Percentiles rank a stretch among this genome's conserved stretches.
phyloP scores from a whole-genome alignment of 2,888 invertebrate species.

The Athalia circularis region DNA sequence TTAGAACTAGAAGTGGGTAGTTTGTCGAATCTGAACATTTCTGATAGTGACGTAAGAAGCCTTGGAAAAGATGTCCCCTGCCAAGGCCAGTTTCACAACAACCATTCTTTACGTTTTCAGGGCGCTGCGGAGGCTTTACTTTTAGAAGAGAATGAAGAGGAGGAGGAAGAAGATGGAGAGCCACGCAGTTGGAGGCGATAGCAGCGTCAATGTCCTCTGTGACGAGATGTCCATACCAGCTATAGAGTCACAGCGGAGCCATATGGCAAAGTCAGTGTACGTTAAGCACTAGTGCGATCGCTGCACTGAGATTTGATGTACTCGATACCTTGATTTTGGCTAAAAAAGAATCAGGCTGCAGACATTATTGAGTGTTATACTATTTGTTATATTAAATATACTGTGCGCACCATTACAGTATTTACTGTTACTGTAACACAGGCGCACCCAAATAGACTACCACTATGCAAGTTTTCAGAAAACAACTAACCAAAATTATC shows the following conservation, averaged over 20 bases:
- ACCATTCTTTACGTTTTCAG: constrained; percentile 53
- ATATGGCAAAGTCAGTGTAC: constrained; percentile 56
- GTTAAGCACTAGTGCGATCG: constrained; percentile 58
- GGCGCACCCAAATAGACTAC: constrained; percentile 59
- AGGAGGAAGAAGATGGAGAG: constrained; percentile 89
- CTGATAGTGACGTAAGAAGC: constrained; percentile 64
- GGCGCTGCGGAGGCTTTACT: constrained; percentile 79
- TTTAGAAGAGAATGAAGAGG: constrained; percentile 89
- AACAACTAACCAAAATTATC: constrained; percentile 68
- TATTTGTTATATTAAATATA: constrained; percentile 67
- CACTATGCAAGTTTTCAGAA: constrained; percentile 63
- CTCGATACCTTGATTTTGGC: constrained; percentile 58
- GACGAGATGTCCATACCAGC: constrained; percentile 61
- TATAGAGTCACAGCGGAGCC: constrained; percentile 57
- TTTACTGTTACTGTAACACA: constrained; percentile 49
- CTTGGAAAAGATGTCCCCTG: too few species aligned
- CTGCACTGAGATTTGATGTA: constrained; percentile 61
- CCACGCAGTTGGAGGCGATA: constrained; percentile 94
- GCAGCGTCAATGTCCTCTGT: constrained; percentile 70
- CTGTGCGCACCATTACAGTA: constrained; percentile 52
- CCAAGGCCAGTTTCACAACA: too few species aligned
- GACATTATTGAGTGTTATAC: constrained; percentile 68
- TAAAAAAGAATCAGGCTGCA: constrained; percentile 55
- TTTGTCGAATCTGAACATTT: constrained; percentile 39
- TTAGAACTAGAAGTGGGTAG: constrained; percentile 69